phyloP scores from a whole-genome alignment of 2,888 invertebrate species.

The Pyrrhia umbra region DNA sequence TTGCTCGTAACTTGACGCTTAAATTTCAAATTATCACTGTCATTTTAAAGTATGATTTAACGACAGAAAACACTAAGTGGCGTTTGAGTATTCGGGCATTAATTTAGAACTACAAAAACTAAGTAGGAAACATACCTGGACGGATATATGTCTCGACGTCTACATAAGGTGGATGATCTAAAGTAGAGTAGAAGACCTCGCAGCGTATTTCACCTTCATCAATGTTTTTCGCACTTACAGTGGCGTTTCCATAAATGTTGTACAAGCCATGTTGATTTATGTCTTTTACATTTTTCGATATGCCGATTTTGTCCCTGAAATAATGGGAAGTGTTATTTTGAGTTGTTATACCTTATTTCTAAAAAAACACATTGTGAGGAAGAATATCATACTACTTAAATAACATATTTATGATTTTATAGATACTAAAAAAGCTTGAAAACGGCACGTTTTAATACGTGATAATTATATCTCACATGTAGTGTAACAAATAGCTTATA shows the following conservation, averaged over 20 bases:
- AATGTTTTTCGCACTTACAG: conserved; percentile 59
- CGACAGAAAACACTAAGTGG: background rate
- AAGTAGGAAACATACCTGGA: conserved; percentile 63
- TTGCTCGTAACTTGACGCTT: too few species aligned
- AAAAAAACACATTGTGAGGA: background rate
- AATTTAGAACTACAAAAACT: background rate
- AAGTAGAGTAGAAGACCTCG: conserved; percentile 70
- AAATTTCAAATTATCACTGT: too few species aligned
- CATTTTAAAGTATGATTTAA: too few species aligned
- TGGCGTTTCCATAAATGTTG: conserved; percentile 67
- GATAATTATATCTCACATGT: too few species aligned
- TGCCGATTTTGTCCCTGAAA: conserved; percentile 66
- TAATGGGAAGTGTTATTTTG: background rate
- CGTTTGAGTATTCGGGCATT: background rate
- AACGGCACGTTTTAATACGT: too few species aligned
- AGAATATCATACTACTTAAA: too few species aligned
- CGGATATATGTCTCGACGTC: conserved; percentile 52
- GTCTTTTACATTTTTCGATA: conserved; percentile 62
- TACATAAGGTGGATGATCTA: conserved; percentile 66
- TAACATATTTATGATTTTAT: too few species aligned
- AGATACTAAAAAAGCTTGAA: too few species aligned
- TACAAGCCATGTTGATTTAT: conserved; percentile 69
- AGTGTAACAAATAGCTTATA: too few species aligned
- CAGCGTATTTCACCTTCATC: conserved; percentile 73
- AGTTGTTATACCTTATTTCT: background rate